phyloP scores from a whole-genome alignment of 2,797 vertebrate genomes.

The Danio albolineatus region DNA sequence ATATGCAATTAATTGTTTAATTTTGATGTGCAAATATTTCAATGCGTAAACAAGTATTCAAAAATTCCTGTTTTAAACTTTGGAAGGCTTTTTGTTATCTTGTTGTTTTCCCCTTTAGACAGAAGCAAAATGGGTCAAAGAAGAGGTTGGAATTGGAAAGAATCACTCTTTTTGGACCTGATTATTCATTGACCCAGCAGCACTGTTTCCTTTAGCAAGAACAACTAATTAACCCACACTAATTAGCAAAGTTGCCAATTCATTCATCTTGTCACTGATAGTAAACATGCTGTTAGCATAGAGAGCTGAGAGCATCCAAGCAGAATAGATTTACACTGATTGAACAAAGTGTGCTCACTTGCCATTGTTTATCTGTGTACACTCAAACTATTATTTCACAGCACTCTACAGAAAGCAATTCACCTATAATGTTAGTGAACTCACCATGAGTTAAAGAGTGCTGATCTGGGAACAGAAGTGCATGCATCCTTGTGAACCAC shows the following conservation, averaged over 20 bases:
- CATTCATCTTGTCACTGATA: conserved; percentile 14
- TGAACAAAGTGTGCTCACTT: neutral
- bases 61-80: neutral
- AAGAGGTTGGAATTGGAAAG: neutral
- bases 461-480: conserved; percentile 27
- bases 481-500: conserved; percentile 7
- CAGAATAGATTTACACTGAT: neutral
- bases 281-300: neutral
- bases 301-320: neutral
- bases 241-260: conserved; percentile 13
- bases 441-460: conserved; percentile 8
- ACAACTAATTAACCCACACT: neutral
- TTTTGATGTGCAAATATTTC: no score
- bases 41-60: no score
- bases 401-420: neutral
- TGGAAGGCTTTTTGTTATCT: neutral
- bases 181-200: neutral
- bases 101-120: neutral
- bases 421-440: neutral
- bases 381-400: neutral
- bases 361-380: neutral
- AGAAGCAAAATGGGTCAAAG: neutral
- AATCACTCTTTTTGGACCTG: neutral
- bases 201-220: neutral
- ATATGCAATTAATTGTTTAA: no score